phyloP scores from a whole-genome alignment of 2,113 vertebrate species.

The Sinosuthora webbiana region DNA sequence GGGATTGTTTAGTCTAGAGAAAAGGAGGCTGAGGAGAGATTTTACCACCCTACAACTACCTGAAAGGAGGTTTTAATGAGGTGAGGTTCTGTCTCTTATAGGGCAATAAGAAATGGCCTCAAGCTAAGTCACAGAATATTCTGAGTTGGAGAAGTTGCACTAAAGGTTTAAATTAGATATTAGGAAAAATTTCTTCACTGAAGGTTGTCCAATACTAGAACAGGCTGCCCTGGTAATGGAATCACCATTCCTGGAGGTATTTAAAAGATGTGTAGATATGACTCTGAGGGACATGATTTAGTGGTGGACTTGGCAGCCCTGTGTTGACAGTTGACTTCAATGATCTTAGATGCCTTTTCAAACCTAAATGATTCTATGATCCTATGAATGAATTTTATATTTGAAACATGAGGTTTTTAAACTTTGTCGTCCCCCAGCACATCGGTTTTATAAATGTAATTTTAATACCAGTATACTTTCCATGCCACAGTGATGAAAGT shows the following conservation, averaged over 20 bases:
- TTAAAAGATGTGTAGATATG: neutral
- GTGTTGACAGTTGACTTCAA: neutral
- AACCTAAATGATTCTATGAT: neutral
- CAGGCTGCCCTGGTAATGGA: neutral
- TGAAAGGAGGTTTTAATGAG: accelerated
- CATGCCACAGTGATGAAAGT: neutral
- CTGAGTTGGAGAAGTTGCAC: neutral
- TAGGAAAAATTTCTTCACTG: neutral
- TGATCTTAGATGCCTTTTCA: neutral
- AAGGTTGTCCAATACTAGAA: neutral
- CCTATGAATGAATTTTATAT: neutral
- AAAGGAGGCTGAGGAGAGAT: neutral
- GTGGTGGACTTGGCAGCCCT: neutral
- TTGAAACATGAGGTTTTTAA: neutral
- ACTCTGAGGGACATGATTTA: neutral
- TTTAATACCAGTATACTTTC: neutral
- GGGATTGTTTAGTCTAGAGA: neutral
- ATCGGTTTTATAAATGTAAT: neutral
- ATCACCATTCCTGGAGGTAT: neutral
- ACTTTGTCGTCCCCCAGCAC: neutral
- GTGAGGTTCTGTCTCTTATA: neutral
- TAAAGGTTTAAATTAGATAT: neutral
- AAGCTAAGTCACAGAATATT: neutral
- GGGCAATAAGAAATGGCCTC: neutral
- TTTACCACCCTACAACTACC: neutral